Base-by-base conservation (phyloP, 2,888 invertebrate genomes). In the Sarcophaga caerulescens region DNA sequence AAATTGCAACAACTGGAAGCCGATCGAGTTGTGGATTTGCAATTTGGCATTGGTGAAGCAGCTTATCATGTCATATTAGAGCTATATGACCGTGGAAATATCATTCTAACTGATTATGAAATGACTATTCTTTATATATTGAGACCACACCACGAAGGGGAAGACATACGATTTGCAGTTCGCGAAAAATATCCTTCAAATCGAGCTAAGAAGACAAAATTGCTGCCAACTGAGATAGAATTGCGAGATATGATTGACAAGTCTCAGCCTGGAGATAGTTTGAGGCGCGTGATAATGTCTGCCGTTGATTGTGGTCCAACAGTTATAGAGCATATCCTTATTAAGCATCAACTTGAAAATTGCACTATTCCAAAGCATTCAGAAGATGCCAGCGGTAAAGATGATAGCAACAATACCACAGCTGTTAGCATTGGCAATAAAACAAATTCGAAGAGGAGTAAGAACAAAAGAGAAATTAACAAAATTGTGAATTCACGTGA, bases 1-100 rank as follows among this genome's bases (percentile, higher is more conserved):
- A 95, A 94, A 70, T 94, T 99, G 0, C 94, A 93, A 3, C 99
- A 99, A 93, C 93, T 99, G 0, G 99, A 99, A 2, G 95, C 96
- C 6, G 99, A 99, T 93, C 95, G 99, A 92, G 97, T 99, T 70
- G 95, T 99, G 17, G 97, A 99, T 93, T 93, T 99, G 71, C 98
- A 99, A 93, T 99, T 99, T 94, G 99, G 99, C 14, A 96, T 95
- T 4, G 96, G 97, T 0, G 98, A 98, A 91, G 98, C 97, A 1
- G 97, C 98, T 0, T 98, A 98, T 93, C 99, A 99, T 93, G 94
- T 99, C 0, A 97, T 99, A 89, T 92, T 99, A 77, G 99, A 99
- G 93, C 93, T 99, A 25, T 99, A 99, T 90, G 99, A 99, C 93
- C 94, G 97, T 89, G 99, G 99, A 77, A 99, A 99, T 93, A 96